Evolutionary conservation across 2,888 invertebrate species (phyloP).

Genomic region (Synanthedon tipuliformis): DNA sequence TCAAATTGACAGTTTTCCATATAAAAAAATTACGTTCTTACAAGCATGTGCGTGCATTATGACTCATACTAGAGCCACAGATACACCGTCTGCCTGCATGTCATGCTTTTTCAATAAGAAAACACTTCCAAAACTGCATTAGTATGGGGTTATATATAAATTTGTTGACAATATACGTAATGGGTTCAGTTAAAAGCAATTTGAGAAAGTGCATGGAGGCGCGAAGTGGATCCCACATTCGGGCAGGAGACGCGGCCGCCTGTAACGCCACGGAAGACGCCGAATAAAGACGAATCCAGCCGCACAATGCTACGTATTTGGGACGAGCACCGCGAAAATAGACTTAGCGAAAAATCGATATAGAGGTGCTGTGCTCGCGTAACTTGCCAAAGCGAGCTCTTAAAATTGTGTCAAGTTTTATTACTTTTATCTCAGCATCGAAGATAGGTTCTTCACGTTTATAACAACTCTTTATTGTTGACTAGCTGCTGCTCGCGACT

Average conservation of each 20-base stretch:
- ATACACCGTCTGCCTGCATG: too few relatives aligned
- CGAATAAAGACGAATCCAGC: constrained; percentile 10
- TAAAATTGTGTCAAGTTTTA: constrained; percentile 27
- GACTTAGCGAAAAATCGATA: constrained; percentile 50
- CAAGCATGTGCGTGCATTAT: too few relatives aligned
- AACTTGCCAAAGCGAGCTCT: constrained; percentile 9
- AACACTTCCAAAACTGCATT: too few relatives aligned
- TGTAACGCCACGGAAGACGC: constrained; percentile 1
- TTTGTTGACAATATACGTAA: background rate
- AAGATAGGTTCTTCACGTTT: background rate
- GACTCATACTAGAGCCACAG: too few relatives aligned
- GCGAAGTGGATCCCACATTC: constrained; percentile 6
- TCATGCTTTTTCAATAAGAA: too few relatives aligned
- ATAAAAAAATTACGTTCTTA: too few relatives aligned
- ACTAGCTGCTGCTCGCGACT: too few relatives aligned
- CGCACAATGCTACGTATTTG: constrained; percentile 37
- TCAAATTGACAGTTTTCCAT: too few relatives aligned
- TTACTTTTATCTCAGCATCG: constrained; percentile 16
- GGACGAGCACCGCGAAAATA: constrained; percentile 38
- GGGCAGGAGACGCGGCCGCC: constrained; percentile 1
- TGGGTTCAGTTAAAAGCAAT: constrained; percentile 15
- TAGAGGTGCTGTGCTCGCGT: constrained; percentile 21
- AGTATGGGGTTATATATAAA: too few relatives aligned
- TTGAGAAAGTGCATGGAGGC: constrained; percentile 21
- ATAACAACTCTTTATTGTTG: too few relatives aligned